Evolutionary conservation across 2,113 vertebrate species (phyloP).

Genomic region (Brienomyrus brachyistius): DNA sequence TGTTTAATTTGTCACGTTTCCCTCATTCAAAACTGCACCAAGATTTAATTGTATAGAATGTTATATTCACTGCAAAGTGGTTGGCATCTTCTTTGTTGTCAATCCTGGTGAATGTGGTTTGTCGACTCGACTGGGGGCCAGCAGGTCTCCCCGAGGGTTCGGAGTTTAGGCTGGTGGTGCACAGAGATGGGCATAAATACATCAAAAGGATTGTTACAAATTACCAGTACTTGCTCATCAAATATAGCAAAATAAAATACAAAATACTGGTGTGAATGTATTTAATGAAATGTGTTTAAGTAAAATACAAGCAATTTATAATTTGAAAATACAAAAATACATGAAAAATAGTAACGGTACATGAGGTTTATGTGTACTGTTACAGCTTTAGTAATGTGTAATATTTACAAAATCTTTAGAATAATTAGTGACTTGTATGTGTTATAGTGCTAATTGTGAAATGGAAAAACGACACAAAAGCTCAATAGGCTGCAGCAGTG

Average conservation of each 20-base stretch:
- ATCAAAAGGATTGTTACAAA: background rate
- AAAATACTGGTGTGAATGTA: no score
- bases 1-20: background rate
- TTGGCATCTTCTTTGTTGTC: background rate
- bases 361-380: background rate
- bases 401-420: background rate
- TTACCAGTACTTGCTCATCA: background rate
- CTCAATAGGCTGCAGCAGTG: background rate
- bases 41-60: background rate
- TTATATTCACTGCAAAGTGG: background rate
- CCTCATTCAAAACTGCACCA: background rate
- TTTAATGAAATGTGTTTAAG: background rate
- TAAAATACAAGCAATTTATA: background rate
- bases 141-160: background rate
- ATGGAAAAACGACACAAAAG: background rate
- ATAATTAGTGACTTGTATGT: background rate
- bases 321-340: background rate
- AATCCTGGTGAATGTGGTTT: background rate
- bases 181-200: background rate
- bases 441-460: background rate
- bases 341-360: background rate
- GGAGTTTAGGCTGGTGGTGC: background rate
- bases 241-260: background rate
- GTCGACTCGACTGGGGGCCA: background rate
- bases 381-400: background rate